phyloP scores from a whole-genome alignment of 1,140 invertebrate genomes.

The Coboldia fuscipes region DNA sequence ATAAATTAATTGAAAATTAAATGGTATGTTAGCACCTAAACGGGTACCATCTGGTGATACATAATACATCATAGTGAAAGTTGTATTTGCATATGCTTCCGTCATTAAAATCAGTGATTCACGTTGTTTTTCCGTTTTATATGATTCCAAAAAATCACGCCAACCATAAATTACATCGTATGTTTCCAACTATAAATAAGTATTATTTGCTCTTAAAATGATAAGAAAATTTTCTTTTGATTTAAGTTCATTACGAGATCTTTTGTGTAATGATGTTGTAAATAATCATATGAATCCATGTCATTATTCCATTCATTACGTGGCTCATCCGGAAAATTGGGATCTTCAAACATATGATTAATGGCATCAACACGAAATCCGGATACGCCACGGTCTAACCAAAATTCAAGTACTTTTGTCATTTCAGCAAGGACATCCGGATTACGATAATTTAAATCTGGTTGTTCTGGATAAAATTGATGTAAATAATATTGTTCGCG shows the following conservation, averaged over 20 bases:
- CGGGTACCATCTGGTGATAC: conserved; percentile 18
- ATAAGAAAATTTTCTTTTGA: neutral
- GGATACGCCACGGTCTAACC: conserved; percentile 32
- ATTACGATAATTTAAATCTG: conserved; percentile 39
- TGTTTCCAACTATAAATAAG: conserved; percentile 23
- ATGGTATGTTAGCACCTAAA: conserved; percentile 31
- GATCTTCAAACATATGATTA: conserved; percentile 1
- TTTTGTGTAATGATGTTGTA: conserved; percentile 33
- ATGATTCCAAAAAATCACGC: conserved; percentile 31
- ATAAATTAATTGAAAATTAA: conserved; percentile 31
- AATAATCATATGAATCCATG: conserved; percentile 24
- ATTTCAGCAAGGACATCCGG: conserved; percentile 28
- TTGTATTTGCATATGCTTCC: conserved; percentile 28
- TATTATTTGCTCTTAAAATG: too few relatives aligned
- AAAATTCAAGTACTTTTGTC: conserved; percentile 28
- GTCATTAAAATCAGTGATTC: conserved; percentile 26
- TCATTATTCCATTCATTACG: conserved; percentile 19
- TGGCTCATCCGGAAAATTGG: conserved; percentile 23
- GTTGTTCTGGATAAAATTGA: conserved; percentile 28
- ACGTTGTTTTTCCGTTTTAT: conserved; percentile 8
- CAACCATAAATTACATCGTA: conserved; percentile 33
- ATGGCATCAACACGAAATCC: conserved; percentile 3
- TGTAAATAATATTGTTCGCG: conserved; percentile 48
- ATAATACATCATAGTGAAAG: conserved; percentile 28
- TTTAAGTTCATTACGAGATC: conserved; percentile 15